Percentiles rank a stretch among this genome's conserved stretches.
These are phyloP conservation scores for Cyphomyrmex costatus DNA, from an alignment of 1,140 invertebrate species.

Conservation along the genomic window DNA sequence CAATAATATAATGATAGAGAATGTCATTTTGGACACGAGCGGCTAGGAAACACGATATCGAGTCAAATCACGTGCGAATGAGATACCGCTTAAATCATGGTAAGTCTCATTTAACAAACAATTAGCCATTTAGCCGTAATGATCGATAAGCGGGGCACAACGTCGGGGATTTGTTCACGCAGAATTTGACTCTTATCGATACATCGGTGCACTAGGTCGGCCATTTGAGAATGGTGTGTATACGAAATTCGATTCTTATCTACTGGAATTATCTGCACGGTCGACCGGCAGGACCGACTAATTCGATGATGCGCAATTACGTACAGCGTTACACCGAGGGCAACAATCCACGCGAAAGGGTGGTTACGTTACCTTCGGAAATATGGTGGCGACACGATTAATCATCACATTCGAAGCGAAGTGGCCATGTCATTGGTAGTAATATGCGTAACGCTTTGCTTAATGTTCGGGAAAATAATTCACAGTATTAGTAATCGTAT, in stretches of 20 bases:
- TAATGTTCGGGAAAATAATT: slow-evolving; percentile 38
- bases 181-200: slow-evolving; percentile 57
- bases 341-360: slow-evolving; percentile 17
- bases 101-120: slow-evolving; percentile 60
- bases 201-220: slow-evolving; percentile 16
- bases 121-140: slow-evolving; percentile 53
- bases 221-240: slow-evolving; percentile 28
- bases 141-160: slow-evolving; percentile 50
- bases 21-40: not conserved
- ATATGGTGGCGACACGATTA: slow-evolving; percentile 42
- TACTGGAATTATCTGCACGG: slow-evolving; percentile 14
- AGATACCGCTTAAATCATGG: not conserved
- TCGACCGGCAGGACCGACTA: slow-evolving; percentile 9
- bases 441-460: slow-evolving; percentile 42
- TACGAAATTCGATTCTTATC: slow-evolving; percentile 62
- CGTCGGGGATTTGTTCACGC: slow-evolving; percentile 40
- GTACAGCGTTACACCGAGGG: slow-evolving; percentile 9
- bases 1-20: slow-evolving; percentile 3
- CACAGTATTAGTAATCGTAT: not conserved
- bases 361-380: slow-evolving; percentile 26
- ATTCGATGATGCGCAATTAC: slow-evolving; percentile 56
- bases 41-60: not conserved
- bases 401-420: slow-evolving; percentile 32
- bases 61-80: slow-evolving; percentile 36
- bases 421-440: slow-evolving; percentile 30